Percentiles rank a stretch among this genome's conserved stretches.
These are phyloP conservation scores for Augochlora pura DNA, from an alignment of 1,140 invertebrate species.

Conservation along the genomic window DNA sequence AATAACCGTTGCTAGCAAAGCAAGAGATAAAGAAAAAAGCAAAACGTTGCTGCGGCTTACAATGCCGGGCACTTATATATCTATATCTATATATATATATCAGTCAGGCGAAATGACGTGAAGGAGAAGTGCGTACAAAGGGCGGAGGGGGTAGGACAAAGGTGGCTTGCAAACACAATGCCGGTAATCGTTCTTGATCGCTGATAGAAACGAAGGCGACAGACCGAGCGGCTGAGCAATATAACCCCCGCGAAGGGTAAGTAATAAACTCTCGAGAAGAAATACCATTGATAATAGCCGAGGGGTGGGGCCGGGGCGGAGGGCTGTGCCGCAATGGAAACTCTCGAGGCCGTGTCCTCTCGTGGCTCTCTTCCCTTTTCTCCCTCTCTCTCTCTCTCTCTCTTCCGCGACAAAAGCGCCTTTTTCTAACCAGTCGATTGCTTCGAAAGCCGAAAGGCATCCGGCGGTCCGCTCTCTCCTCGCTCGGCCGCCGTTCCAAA, in stretches of 20 bases:
- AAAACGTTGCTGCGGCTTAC: conserved; percentile 18
- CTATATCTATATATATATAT: too few relatives aligned
- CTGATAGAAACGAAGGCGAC: conserved; percentile 57
- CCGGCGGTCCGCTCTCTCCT: neutral
- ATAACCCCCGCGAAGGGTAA: conserved; percentile 54
- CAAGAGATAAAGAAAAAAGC: too few relatives aligned
- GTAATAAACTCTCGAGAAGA: conserved; percentile 60
- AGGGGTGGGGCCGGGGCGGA: conserved; percentile 6
- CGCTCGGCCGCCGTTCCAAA: neutral
- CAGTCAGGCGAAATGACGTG: conserved; percentile 64
- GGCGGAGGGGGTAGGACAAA: conserved; percentile 54
- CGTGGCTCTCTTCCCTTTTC: conserved; percentile 28
- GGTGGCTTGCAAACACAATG: conserved; percentile 51
- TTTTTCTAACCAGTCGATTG: conserved; percentile 24
- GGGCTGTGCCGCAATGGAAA: conserved; percentile 22
- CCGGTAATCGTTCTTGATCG: conserved; percentile 56
- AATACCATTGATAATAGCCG: conserved; percentile 58
- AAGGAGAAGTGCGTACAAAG: conserved; percentile 55
- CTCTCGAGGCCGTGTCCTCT: conserved; percentile 33
- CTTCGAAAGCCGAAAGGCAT: neutral
- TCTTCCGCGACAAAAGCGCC: conserved; percentile 19
- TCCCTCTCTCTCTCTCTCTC: too few relatives aligned
- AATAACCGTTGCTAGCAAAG: conserved; percentile 38
- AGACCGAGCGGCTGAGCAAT: conserved; percentile 55
- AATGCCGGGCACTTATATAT: conserved; percentile 56